Percentiles rank a stretch among this genome's conserved stretches.
Evolutionary conservation across 2,888 invertebrate species (phyloP).

Genomic region (Venusia cambrica): DNA sequence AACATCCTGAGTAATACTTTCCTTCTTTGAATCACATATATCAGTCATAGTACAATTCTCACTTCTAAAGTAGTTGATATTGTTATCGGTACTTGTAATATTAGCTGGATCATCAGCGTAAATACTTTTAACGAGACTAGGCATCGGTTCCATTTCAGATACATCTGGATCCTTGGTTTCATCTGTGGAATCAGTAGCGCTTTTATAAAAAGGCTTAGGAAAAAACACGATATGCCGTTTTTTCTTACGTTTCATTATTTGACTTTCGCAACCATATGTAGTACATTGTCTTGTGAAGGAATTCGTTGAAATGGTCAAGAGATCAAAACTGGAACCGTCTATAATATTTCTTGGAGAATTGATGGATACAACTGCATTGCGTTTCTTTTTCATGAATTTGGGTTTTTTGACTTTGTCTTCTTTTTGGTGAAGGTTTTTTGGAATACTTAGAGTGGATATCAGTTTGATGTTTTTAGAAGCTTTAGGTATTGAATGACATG

Average conservation of each 20-base stretch:
- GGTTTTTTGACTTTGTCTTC: conserved; percentile 24
- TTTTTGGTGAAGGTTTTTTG: conserved; percentile 45
- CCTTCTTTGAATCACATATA: conserved; percentile 2
- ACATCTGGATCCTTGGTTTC: conserved; percentile 19
- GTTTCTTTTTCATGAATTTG: conserved; percentile 33
- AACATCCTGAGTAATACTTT: conserved; percentile 1
- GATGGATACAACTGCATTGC: conserved; percentile 35
- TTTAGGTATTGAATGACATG: conserved; percentile 44
- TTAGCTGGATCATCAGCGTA: conserved; percentile 39
- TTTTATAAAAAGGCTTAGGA: conserved; percentile 37
- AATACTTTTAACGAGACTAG: conserved; percentile 47
- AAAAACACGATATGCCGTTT: conserved; percentile 37
- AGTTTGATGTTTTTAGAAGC: conserved; percentile 45
- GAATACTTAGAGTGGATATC: conserved; percentile 64
- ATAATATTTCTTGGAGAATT: conserved; percentile 34
- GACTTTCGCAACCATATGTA: conserved; percentile 30
- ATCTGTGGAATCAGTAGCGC: conserved; percentile 28
- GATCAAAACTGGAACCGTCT: conserved; percentile 44
- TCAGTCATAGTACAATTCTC: conserved; percentile 42
- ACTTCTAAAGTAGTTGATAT: conserved; percentile 11
- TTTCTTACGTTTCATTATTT: conserved; percentile 21
- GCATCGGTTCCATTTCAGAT: conserved; percentile 31
- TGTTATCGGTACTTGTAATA: conserved; percentile 32
- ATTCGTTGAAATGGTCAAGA: conserved; percentile 49
- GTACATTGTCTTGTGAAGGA: conserved; percentile 44